phyloP scores from a whole-genome alignment of 2,797 vertebrate species.

The Phoebastria nigripes region DNA sequence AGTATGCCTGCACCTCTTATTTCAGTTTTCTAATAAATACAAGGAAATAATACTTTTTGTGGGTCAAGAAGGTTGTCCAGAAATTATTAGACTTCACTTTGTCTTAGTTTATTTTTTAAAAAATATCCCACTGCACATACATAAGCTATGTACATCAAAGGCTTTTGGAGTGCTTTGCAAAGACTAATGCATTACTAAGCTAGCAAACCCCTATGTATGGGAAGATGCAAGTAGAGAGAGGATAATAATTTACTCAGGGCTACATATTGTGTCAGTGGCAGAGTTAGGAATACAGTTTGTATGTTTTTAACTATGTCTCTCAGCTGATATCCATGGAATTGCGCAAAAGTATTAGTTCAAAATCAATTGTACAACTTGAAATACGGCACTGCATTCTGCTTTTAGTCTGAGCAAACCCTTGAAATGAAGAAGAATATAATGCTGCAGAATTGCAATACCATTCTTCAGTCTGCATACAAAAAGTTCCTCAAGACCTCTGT shows the following conservation, averaged over 20 bases:
- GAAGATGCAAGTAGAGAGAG: background rate
- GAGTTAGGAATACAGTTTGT: background rate
- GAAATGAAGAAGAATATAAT: background rate
- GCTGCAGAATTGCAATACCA: background rate
- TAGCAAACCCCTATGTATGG: background rate
- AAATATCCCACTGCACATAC: background rate
- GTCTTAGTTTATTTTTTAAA: background rate
- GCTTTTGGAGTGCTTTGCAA: background rate
- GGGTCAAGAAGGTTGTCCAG: background rate
- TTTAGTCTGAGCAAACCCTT: background rate
- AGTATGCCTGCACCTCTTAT: background rate
- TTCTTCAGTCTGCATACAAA: background rate
- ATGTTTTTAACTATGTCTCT: background rate
- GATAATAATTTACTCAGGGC: background rate
- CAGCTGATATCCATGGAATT: background rate
- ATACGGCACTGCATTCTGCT: background rate
- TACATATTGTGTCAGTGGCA: background rate
- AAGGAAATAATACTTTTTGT: background rate
- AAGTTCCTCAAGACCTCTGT: background rate
- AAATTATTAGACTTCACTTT: background rate
- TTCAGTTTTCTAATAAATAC: background rate
- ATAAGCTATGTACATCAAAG: background rate
- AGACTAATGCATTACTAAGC: constrained; percentile 29
- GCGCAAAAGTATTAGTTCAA: background rate
- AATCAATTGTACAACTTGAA: background rate